Evolutionary conservation across 2,113 vertebrate genomes (phyloP).

Genomic region (Philantomba maxwellii): DNA sequence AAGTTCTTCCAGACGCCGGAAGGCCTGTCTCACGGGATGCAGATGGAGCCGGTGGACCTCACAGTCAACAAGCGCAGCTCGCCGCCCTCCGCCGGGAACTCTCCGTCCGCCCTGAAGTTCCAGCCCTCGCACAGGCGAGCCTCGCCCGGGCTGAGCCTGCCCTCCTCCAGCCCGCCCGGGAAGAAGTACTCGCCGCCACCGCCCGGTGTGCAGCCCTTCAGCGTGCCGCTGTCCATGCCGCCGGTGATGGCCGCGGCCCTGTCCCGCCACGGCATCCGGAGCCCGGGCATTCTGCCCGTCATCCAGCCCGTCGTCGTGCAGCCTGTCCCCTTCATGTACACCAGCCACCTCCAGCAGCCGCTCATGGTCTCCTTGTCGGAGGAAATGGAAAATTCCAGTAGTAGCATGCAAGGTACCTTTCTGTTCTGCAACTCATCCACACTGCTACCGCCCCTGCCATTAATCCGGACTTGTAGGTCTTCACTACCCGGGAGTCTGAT

Average conservation of each 20-base stretch:
- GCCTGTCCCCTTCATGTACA: slow-evolving; percentile 90
- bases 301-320: slow-evolving; percentile 91
- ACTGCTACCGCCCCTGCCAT: not conserved
- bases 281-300: slow-evolving; percentile 88
- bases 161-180: slow-evolving; percentile 80
- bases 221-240: slow-evolving; percentile 83
- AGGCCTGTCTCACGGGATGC: slow-evolving; percentile 81
- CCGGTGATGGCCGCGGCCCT: slow-evolving; percentile 85
- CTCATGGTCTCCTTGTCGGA: slow-evolving; percentile 90
- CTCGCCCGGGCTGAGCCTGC: slow-evolving; percentile 81
- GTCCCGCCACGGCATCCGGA: slow-evolving; percentile 80
- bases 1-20: slow-evolving; percentile 80
- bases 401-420: slow-evolving; percentile 83
- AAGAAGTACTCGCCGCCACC: slow-evolving; percentile 80
- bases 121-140: slow-evolving; percentile 79
- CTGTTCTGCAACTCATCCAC: fast-evolving
- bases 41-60: slow-evolving; percentile 95
- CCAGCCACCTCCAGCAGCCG: slow-evolving; percentile 87
- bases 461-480: fast-evolving
- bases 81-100: slow-evolving; percentile 80
- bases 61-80: slow-evolving; percentile 92
- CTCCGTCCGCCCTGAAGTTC: slow-evolving; percentile 86
- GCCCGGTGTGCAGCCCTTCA: slow-evolving; percentile 76
- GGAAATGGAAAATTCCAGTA: slow-evolving; percentile 80
- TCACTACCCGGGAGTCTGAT: not conserved